Evolutionary conservation across 2,797 vertebrate species (phyloP).

Genomic region (Microtus californicus): DNA sequence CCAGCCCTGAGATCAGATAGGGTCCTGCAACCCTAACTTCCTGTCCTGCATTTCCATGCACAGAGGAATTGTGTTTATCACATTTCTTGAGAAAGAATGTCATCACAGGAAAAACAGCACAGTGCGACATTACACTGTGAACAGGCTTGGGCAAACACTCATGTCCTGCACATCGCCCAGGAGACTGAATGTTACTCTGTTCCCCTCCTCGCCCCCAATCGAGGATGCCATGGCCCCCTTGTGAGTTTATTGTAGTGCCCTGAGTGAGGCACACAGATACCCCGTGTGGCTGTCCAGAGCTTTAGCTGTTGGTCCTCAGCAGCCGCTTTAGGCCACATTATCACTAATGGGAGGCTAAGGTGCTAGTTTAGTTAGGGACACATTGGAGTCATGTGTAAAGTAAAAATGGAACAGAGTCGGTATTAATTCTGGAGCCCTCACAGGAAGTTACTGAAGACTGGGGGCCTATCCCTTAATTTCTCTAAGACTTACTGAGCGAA

Average conservation of each 20-base stretch:
- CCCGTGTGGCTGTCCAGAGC: neutral
- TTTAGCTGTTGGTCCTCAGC: neutral
- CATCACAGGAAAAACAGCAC: neutral
- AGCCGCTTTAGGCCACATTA: neutral
- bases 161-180: neutral
- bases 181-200: neutral
- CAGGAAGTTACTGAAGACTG: slow-evolving; percentile 30
- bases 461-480: neutral
- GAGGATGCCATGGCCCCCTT: neutral
- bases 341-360: slow-evolving; percentile 14
- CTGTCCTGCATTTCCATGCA: neutral
- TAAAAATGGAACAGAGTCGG: neutral
- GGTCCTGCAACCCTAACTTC: slow-evolving; percentile 27
- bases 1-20: neutral
- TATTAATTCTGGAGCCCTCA: slow-evolving; percentile 19
- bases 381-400: neutral
- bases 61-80: slow-evolving; percentile 47
- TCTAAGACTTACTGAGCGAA: neutral
- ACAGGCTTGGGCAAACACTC: neutral
- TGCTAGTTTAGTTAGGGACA: slow-evolving; percentile 17
- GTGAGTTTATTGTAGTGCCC: neutral
- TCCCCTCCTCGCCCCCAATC: neutral
- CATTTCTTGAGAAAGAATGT: slow-evolving; percentile 46
- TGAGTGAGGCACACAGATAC: neutral
- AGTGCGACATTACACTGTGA: slow-evolving; percentile 10